Conservation (phyloP, 2,797 vertebrate species). For the Sebastes steindachneri region DNA sequence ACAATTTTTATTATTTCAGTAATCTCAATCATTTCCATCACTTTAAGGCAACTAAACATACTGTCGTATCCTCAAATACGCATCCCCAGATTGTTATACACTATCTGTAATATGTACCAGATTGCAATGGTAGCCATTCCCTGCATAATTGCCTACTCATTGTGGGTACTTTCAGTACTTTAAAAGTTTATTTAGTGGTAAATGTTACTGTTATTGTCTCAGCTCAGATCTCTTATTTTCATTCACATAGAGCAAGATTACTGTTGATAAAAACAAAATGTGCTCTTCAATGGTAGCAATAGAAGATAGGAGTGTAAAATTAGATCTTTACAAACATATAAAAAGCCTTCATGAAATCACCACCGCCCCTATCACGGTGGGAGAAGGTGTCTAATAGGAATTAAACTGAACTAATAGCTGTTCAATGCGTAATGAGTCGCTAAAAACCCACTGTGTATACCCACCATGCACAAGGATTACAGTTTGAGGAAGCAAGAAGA, state of each 20-base stretch:
- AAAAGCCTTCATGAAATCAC: background rate
- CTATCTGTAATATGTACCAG: background rate
- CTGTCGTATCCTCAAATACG: background rate
- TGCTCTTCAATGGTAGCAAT: background rate
- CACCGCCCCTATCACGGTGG: background rate
- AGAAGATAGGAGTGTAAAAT: slow-evolving; percentile 2
- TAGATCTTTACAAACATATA: background rate
- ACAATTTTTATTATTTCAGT: background rate
- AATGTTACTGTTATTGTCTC: slow-evolving; percentile 1
- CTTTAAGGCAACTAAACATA: background rate
- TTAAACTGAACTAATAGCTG: background rate
- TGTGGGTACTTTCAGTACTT: background rate
- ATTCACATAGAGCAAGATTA: background rate
- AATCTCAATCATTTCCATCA: background rate
- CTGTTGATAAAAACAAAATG: background rate
- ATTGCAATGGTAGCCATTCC: background rate
- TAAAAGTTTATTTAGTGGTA: background rate
- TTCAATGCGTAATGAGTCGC: background rate
- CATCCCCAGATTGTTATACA: background rate
- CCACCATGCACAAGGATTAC: background rate
- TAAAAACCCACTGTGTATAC: background rate
- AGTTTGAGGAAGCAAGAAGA: background rate
- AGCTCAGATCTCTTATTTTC: background rate
- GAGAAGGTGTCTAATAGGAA: background rate
- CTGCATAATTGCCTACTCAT: background rate